Base-by-base conservation (phyloP, 2,888 invertebrate genomes). In the Serripes groenlandicus region DNA sequence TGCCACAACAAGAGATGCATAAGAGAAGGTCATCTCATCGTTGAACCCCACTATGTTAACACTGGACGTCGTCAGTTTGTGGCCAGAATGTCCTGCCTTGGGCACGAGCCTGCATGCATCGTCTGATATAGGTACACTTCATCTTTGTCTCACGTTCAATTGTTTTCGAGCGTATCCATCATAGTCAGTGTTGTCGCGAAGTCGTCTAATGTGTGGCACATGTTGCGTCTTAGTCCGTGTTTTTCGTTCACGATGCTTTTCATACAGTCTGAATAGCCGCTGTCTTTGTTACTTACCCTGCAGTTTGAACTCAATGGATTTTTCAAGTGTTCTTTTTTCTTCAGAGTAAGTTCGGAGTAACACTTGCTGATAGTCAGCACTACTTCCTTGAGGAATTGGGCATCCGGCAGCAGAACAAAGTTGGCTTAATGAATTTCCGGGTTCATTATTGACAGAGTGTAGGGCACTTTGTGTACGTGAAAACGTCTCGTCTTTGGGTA, bases 341-440 rank as follows among this genome's bases (percentile, higher is more conserved):
- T 42, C 42, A 42, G 42, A 42, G 9, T 42, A 18, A 9, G 18
- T 18, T 18, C 18, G 42, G 11, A 42, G 9, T 11, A 18, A 42
- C 18, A 11, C 11, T 42, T 11, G 42, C 9, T 21, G 9, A 18
- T 49, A 3, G 2, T 15, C 75, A n/a, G 64, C 75, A 1, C 28
- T 0, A 9, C 68, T 52, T 26, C 49, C 42, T 7, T 4, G 37
- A 32, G 66, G 54, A 11, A 75, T 66, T 26, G 69, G 69, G 35
- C 56, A 68, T 3, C 60, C 69, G 23, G 69, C 69, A 3, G 66
- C 75, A 30, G n/a, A 52, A 56, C 75, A 75, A 4, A 75, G 58
- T 68, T 75, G 66, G 3, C 23, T 11, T 3, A 75, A 28, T 3
- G 68, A 68, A 28, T 35, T 37, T 4, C 68, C 75, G 34, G 56